These are phyloP conservation scores for Hydrotaea diabolus DNA, from an alignment of 2,888 invertebrate genomes.

Conservation along the genomic window DNA sequence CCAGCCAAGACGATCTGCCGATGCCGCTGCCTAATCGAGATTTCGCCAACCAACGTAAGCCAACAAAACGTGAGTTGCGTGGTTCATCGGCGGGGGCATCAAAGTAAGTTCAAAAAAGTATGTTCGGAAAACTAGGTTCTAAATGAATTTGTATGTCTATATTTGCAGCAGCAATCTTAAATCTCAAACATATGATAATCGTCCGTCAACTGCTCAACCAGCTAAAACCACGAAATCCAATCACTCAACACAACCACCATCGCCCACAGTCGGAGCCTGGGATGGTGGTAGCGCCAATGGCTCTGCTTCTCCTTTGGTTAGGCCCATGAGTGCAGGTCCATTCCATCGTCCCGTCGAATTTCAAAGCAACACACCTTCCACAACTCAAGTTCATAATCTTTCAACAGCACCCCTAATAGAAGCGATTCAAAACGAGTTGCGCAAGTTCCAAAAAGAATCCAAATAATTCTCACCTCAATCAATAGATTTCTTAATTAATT, in stretches of 20 bases:
- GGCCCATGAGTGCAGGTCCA: conserved; percentile 86
- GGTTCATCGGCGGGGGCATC: conserved; percentile 80
- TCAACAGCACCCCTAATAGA: conserved; percentile 91
- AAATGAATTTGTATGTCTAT: neutral
- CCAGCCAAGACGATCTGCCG: conserved; percentile 79
- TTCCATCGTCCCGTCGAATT: conserved; percentile 82
- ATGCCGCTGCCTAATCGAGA: conserved; percentile 77
- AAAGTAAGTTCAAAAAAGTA: conserved; percentile 70
- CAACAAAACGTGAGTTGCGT: conserved; percentile 77
- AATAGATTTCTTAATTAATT: neutral
- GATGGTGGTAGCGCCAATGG: conserved; percentile 82
- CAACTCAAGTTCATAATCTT: conserved; percentile 82
- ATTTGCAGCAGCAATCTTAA: conserved; percentile 73
- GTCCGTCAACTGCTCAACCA: conserved; percentile 80
- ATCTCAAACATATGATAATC: conserved; percentile 71
- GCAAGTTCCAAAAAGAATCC: conserved; percentile 78
- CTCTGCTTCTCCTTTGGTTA: conserved; percentile 82
- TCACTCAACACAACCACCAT: conserved; percentile 79
- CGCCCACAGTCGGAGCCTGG: conserved; percentile 82
- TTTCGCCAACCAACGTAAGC: conserved; percentile 75
- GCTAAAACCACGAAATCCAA: conserved; percentile 76
- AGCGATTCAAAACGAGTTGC: conserved; percentile 89
- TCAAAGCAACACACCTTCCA: conserved; percentile 70
- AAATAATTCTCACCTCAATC: conserved; percentile 48
- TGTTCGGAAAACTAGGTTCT: neutral